Evolutionary conservation across 2,888 invertebrate genomes (phyloP).

Genomic region (Meandrusa payeni): DNA sequence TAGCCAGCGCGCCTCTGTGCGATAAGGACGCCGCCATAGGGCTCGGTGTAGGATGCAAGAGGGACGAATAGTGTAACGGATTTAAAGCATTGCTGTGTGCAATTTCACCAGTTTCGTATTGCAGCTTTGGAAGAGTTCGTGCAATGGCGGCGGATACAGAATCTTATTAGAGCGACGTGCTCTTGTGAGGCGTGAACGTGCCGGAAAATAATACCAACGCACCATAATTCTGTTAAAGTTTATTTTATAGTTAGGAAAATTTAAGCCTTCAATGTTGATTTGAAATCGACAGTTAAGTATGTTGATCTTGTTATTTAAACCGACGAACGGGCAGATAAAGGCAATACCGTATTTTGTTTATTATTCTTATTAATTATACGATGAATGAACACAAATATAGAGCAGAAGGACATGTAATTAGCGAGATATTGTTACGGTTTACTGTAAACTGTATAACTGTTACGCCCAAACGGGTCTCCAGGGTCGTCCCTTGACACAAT

Average conservation of each 20-base stretch:
- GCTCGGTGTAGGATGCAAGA: slow-evolving; percentile 51
- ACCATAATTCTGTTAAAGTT: too few species aligned
- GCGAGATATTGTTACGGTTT: slow-evolving; percentile 10
- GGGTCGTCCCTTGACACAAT: slow-evolving; percentile 29
- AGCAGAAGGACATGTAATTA: background rate
- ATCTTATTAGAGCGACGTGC: slow-evolving; percentile 1
- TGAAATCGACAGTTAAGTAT: too few species aligned
- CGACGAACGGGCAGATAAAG: too few species aligned
- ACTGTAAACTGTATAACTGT: slow-evolving; percentile 15
- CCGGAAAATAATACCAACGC: too few species aligned
- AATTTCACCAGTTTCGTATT: slow-evolving; percentile 59
- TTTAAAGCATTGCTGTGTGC: slow-evolving; percentile 66
- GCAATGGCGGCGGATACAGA: slow-evolving; percentile 19
- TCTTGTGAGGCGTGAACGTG: too few species aligned
- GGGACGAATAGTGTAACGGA: slow-evolving; percentile 68
- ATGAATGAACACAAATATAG: background rate
- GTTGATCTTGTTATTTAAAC: too few species aligned
- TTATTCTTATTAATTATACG: too few species aligned
- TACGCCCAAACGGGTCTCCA: slow-evolving; percentile 24
- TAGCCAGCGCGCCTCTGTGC: slow-evolving; percentile 62
- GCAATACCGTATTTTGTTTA: too few species aligned
- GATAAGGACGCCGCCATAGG: slow-evolving; percentile 66
- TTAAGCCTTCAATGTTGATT: too few species aligned
- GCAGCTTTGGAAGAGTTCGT: slow-evolving; percentile 39
- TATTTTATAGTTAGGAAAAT: too few species aligned